Conservation (phyloP, 2,888 invertebrate species). For the Drosophila stalkeri region DNA sequence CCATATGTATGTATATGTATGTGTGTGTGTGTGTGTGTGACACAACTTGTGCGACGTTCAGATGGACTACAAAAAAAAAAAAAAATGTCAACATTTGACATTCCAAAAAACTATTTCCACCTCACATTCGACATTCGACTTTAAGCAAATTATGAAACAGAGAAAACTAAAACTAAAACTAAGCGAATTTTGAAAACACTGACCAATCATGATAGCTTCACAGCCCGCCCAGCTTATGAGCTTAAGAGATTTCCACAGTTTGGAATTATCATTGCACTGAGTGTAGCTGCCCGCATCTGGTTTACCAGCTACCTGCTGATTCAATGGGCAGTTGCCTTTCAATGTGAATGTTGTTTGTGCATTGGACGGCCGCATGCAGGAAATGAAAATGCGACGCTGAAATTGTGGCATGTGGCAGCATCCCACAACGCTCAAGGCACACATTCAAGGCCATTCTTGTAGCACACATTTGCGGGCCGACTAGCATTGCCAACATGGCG, state of each 20-base stretch:
- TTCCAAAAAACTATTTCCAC: constrained; percentile 19
- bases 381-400: constrained; percentile 20
- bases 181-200: too few relatives aligned
- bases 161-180: too few relatives aligned
- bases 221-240: too few relatives aligned
- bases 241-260: neutral
- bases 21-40: neutral
- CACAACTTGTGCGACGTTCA: constrained; percentile 13
- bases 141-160: too few relatives aligned
- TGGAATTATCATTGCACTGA: neutral
- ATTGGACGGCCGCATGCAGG: neutral
- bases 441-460: constrained; percentile 34
- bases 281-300: too few relatives aligned
- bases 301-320: neutral
- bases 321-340: neutral
- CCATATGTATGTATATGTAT: neutral
- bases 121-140: constrained; percentile 1
- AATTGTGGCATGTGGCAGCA: constrained; percentile 30
- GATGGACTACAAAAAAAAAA: constrained; percentile 29
- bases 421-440: neutral
- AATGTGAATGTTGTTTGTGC: constrained; percentile 4
- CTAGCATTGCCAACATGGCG: constrained; percentile 7
- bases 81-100: constrained; percentile 29
- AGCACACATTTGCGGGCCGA: constrained; percentile 14
- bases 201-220: too few relatives aligned